Conservation (phyloP, 2,888 invertebrate genomes). For the Platerodrilus igneus region DNA sequence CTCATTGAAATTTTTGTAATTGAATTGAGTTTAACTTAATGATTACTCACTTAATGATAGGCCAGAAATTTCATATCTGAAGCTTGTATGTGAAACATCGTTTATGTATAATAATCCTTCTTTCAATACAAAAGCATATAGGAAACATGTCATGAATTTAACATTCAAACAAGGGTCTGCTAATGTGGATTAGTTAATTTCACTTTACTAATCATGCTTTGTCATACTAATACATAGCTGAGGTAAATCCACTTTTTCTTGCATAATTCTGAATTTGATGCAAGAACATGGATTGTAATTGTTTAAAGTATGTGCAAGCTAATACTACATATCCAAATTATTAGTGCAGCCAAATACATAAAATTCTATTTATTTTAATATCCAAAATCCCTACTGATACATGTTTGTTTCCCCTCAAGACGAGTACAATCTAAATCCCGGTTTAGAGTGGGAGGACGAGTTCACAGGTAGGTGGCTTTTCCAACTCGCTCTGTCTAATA, state of each 20-base stretch:
- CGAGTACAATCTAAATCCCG: constrained; percentile 99
- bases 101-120: too few species aligned
- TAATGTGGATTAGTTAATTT: too few species aligned
- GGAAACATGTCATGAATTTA: constrained; percentile 2
- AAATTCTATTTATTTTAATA: constrained; percentile 24
- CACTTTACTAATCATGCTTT: too few species aligned
- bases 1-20: too few species aligned
- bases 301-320: constrained; percentile 7
- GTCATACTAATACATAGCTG: constrained; percentile 14
- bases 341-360: constrained; percentile 28
- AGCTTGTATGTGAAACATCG: too few species aligned
- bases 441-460: constrained; percentile 99
- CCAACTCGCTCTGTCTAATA: constrained; percentile 27
- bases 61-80: too few species aligned
- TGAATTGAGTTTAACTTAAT: too few species aligned
- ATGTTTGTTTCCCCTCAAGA: constrained; percentile 75
- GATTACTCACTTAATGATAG: too few species aligned
- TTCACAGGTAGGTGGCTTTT: constrained; percentile 90
- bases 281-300: constrained; percentile 16
- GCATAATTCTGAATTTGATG: constrained; percentile 13
- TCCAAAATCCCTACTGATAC: constrained; percentile 32
- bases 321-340: constrained; percentile 14
- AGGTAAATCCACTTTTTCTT: constrained; percentile 17
- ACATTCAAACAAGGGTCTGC: constrained; percentile 2
- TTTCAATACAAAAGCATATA: too few species aligned